Percentiles rank a stretch among this genome's conserved stretches.
These are phyloP conservation scores for Craseonycteris thonglongyai DNA, from an alignment of 2,113 vertebrate species.

Conservation along the genomic window DNA sequence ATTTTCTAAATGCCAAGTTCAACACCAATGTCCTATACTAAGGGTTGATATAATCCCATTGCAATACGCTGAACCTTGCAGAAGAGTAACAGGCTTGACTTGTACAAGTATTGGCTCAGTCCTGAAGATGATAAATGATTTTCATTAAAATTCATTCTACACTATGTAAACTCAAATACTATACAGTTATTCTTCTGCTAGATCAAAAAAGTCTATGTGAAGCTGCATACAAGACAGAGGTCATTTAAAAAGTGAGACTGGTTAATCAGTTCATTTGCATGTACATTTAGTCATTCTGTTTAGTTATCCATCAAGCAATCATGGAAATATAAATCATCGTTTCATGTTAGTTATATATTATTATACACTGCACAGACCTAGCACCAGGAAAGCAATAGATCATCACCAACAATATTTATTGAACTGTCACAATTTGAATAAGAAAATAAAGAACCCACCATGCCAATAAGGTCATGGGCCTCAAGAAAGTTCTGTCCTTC, in stretches of 20 bases:
- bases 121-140: constrained; percentile 61
- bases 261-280: constrained; percentile 52
- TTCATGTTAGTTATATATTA: constrained; percentile 18
- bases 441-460: not conserved
- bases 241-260: constrained; percentile 43
- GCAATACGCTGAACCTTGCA: not conserved
- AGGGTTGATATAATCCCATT: not conserved
- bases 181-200: constrained; percentile 50
- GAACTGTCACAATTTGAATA: not conserved
- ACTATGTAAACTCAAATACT: constrained; percentile 45
- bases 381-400: not conserved
- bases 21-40: not conserved
- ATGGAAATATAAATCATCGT: constrained; percentile 39
- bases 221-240: constrained; percentile 53
- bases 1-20: not conserved
- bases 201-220: constrained; percentile 39
- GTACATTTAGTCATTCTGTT: constrained; percentile 3
- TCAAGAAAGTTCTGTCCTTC: not conserved
- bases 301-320: constrained; percentile 49
- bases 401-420: constrained; percentile 19
- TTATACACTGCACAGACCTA: not conserved
- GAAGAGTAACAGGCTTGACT: not conserved
- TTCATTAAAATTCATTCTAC: constrained; percentile 65
- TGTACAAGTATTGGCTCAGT: constrained; percentile 21
- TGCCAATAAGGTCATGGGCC: not conserved